Evolutionary conservation across 2,797 vertebrate genomes (phyloP).

Genomic region (Malurus splendens): DNA sequence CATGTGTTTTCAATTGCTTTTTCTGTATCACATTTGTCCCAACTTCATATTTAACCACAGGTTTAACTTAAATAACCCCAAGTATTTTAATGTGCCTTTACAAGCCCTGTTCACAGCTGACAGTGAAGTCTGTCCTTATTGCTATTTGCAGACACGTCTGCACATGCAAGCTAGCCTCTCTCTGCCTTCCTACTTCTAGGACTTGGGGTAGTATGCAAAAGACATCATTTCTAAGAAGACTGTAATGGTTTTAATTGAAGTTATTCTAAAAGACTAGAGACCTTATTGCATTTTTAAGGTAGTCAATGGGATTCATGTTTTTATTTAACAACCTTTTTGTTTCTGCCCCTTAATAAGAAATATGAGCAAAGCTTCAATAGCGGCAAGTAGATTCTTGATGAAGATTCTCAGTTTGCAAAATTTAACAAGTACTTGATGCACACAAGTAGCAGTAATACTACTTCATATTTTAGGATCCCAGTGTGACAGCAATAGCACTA

Average conservation of each 20-base stretch:
- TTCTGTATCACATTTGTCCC: neutral
- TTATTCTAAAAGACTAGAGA: neutral
- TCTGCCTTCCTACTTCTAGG: neutral
- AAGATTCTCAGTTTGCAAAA: neutral
- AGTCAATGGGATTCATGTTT: rapidly evolving
- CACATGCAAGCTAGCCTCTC: neutral
- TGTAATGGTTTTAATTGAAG: neutral
- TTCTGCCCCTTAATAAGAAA: neutral
- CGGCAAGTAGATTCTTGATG: neutral
- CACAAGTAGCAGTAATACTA: neutral
- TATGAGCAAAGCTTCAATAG: neutral
- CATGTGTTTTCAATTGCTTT: neutral
- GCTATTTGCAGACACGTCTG: slow-evolving; percentile 2
- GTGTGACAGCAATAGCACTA: neutral
- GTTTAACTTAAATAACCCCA: slow-evolving; percentile 26
- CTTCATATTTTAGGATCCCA: neutral
- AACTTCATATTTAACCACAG: neutral
- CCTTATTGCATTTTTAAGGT: neutral
- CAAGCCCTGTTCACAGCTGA: neutral
- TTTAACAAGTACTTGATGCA: neutral
- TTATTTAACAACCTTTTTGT: neutral
- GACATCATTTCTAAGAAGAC: neutral
- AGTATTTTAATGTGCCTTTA: neutral
- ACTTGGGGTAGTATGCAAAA: neutral
- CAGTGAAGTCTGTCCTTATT: neutral